Base-by-base conservation (phyloP, 2,797 vertebrate genomes). In the Betta splendens region DNA sequence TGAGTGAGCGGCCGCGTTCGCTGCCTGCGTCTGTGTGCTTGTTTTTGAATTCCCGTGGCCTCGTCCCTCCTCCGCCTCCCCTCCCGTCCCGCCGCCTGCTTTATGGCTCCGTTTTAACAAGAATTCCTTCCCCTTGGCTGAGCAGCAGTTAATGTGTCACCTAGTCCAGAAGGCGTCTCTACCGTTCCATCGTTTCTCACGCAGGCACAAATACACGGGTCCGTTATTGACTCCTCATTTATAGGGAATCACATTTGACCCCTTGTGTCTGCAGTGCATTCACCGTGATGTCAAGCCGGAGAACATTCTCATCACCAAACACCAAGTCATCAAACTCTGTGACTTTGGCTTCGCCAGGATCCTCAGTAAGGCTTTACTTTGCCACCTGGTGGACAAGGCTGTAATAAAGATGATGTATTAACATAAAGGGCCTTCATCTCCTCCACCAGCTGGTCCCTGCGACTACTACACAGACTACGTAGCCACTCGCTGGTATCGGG, bases 391-490 rank as follows among this genome's bases (percentile, higher is more conserved):
- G 68, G 76, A 35, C 32, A 8, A 10, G 0, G 4, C 25, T 20
- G n/a, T 20, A 6, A 1, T 11, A 1, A 1, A 15, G 13, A n/a
- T n/a, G n/a, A n/a, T n/a, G n/a, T n/a, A n/a, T n/a, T n/a, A n/a
- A n/a, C n/a, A n/a, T n/a, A n/a, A n/a, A n/a, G n/a, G n/a, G n/a
- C n/a, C n/a, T n/a, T n/a, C n/a, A n/a, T n/a, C n/a, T n/a, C n/a
- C 37, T 3, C 15, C 26, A 1, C 10, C 78, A 99, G 96, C 96
- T 0, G 96, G 96, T 1, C 96, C 96, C 0, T 92, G 92, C 31
- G 97, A 95, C 76, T 95, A 92, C 81, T 98, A 98, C 88, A 98
- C 97, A 0, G 96, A 98, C 82, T 98, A 98, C 0, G 97, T 98
- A 76, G 97, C 97, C 4, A 98, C 97, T 0, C 87, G 96, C 4